Conservation (phyloP, 2,113 vertebrate species). For the Ailurus styani region DNA sequence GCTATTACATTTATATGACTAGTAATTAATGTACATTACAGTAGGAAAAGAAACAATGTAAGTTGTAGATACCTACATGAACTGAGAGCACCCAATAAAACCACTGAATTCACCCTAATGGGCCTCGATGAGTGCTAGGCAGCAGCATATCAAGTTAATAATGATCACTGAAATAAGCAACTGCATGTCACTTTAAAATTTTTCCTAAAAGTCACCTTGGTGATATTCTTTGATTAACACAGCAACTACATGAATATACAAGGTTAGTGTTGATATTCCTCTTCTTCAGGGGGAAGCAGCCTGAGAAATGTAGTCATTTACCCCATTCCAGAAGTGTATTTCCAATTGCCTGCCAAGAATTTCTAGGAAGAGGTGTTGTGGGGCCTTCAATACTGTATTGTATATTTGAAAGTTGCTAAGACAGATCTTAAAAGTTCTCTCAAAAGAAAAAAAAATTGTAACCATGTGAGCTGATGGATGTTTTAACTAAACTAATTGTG, state of each 20-base stretch:
- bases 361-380: neutral
- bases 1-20: neutral
- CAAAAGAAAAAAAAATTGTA: neutral
- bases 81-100: neutral
- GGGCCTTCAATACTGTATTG: neutral
- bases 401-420: neutral
- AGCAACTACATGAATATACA: neutral
- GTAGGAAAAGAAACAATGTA: neutral
- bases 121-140: neutral
- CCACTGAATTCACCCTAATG: neutral
- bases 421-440: neutral
- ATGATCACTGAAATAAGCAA: neutral
- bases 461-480: neutral
- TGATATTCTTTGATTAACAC: neutral
- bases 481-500: neutral
- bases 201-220: neutral
- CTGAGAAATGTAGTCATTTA: constrained; percentile 8
- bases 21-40: neutral
- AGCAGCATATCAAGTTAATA: neutral
- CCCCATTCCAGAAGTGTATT: neutral
- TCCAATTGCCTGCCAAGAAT: constrained; percentile 4
- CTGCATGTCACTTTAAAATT: neutral
- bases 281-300: neutral
- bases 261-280: neutral
- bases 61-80: neutral